Percentiles rank a stretch among this genome's conserved stretches.
Evolutionary conservation across 2,113 vertebrate genomes (phyloP).

Genomic region (Rattus rattus): DNA sequence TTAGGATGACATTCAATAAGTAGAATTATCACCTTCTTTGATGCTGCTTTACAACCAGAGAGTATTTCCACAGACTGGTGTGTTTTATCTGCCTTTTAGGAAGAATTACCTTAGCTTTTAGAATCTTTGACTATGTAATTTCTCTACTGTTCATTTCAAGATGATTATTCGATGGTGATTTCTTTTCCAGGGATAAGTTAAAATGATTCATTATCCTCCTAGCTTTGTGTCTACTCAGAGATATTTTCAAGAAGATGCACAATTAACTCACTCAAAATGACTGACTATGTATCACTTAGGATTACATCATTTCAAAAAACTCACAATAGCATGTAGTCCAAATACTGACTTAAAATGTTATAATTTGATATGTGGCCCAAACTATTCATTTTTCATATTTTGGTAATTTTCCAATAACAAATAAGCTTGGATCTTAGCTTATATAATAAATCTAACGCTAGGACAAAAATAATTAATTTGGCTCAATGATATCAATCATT

Average conservation of each 20-base stretch:
- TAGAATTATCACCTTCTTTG: neutral
- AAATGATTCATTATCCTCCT: neutral
- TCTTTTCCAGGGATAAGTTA: conserved; percentile 9
- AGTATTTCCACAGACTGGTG: neutral
- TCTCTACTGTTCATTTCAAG: conserved; percentile 1
- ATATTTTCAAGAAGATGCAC: neutral
- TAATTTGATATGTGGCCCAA: conserved; percentile 36
- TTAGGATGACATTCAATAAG: neutral
- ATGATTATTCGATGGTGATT: neutral
- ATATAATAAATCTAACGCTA: conserved; percentile 23
- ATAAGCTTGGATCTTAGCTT: conserved; percentile 14
- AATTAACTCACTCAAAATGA: conserved; percentile 35
- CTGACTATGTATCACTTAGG: neutral
- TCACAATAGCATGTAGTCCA: conserved; percentile 24
- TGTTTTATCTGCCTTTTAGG: neutral
- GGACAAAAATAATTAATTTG: neutral
- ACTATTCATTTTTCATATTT: neutral
- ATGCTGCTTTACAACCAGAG: neutral
- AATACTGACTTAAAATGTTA: conserved; percentile 39
- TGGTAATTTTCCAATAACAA: conserved; percentile 21
- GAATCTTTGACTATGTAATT: neutral
- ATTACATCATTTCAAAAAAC: conserved; percentile 41
- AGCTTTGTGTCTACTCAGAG: conserved; percentile 31
- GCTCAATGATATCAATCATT: neutral
- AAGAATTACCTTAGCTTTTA: conserved; percentile 30